Conservation (phyloP, 2,888 invertebrate species). For the Lycia hirtaria region DNA sequence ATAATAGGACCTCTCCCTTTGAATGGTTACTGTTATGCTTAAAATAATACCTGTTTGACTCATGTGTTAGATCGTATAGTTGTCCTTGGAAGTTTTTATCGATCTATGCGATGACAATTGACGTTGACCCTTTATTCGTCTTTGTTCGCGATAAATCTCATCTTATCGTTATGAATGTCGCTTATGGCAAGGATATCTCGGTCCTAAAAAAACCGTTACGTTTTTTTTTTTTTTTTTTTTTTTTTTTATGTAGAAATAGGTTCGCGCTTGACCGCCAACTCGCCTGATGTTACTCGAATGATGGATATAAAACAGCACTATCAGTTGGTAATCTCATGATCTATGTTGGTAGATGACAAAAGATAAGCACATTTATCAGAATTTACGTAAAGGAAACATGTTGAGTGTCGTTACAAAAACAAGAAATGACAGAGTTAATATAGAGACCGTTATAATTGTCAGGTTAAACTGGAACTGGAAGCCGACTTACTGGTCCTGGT, state of each 20-base stretch:
- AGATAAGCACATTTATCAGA: not conserved
- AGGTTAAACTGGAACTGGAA: slow-evolving; percentile 9
- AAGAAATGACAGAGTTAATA: slow-evolving; percentile 7
- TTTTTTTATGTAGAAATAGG: no score
- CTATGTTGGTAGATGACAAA: not conserved
- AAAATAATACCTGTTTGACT: slow-evolving; percentile 54
- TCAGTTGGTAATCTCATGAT: slow-evolving; percentile 27
- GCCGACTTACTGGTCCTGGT: slow-evolving; percentile 28
- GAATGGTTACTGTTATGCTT: slow-evolving; percentile 61
- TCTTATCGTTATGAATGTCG: slow-evolving; percentile 34
- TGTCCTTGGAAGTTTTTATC: slow-evolving; percentile 46
- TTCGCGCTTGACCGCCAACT: no score
- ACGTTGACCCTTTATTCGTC: slow-evolving; percentile 25
- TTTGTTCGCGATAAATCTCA: slow-evolving; percentile 29
- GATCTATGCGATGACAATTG: slow-evolving; percentile 13
- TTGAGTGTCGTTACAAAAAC: slow-evolving; percentile 5
- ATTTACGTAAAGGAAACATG: not conserved
- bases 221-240: no score
- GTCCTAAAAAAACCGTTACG: no score
- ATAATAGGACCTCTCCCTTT: slow-evolving; percentile 59
- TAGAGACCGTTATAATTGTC: slow-evolving; percentile 25
- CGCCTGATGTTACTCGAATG: no score
- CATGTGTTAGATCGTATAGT: slow-evolving; percentile 37
- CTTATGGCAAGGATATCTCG: slow-evolving; percentile 16
- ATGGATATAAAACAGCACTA: slow-evolving; percentile 25